Conservation (phyloP, 2,113 vertebrate species). For the Capra hircus region DNA sequence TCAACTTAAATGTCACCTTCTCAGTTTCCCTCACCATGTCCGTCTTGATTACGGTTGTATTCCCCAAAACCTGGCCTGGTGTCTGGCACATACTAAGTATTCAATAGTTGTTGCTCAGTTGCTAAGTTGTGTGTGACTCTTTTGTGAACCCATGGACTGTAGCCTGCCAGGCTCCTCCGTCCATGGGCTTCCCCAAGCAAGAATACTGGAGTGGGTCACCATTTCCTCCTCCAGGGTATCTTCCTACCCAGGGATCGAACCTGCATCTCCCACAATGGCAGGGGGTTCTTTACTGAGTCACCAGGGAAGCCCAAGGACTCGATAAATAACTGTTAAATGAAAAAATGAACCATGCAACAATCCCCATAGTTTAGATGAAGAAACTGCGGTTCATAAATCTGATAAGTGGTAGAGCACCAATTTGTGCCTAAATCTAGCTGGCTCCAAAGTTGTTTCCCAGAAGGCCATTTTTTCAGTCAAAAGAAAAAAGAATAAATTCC, state of each 20-base stretch:
- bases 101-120: not conserved
- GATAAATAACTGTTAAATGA: not conserved
- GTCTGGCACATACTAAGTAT: not conserved
- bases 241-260: not conserved
- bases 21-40: not conserved
- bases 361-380: not conserved
- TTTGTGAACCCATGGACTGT: not conserved
- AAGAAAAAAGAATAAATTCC: not conserved
- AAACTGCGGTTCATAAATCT: not conserved
- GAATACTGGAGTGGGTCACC: not conserved
- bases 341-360: not conserved
- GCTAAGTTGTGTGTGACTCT: not conserved
- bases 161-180: not conserved
- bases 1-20: not conserved
- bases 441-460: not conserved
- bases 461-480: slow-evolving; percentile 14
- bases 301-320: not conserved
- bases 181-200: not conserved
- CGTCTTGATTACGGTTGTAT: not conserved
- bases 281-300: not conserved
- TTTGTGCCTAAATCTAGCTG: not conserved
- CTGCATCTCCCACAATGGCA: not conserved
- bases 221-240: not conserved
- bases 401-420: not conserved
- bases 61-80: not conserved